phyloP scores from a whole-genome alignment of 2,797 vertebrate genomes.

The Poecilia picta region DNA sequence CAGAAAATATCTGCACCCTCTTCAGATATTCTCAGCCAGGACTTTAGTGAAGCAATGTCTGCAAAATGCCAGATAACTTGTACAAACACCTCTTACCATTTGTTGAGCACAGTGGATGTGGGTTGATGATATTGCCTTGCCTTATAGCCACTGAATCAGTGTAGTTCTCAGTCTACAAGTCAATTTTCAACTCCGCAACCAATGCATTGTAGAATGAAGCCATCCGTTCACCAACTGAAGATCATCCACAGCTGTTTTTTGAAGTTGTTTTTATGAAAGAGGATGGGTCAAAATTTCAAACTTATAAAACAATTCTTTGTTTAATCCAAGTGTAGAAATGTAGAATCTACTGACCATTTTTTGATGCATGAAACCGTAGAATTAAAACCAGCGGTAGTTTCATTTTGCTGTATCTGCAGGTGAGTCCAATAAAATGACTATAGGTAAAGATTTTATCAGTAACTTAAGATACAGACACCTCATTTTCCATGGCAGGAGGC shows the following conservation, averaged over 20 bases:
- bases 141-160: background rate
- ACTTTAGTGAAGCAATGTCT: background rate
- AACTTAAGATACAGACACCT: constrained; percentile 28
- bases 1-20: background rate
- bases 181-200: background rate
- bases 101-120: background rate
- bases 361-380: background rate
- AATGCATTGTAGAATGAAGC: background rate
- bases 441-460: constrained; percentile 37
- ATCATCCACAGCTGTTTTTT: background rate
- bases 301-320: background rate
- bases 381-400: background rate
- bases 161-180: background rate
- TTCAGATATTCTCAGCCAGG: background rate
- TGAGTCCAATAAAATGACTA: constrained; percentile 19
- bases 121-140: background rate
- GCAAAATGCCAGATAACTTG: background rate
- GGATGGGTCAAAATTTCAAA: background rate
- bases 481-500: constrained; percentile 40
- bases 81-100: background rate
- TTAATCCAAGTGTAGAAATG: background rate
- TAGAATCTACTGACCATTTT: background rate
- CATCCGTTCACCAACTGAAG: background rate
- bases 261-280: background rate
- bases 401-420: background rate